Base-by-base conservation (phyloP, 2,797 vertebrate genomes). In the Micromesistius poutassou region DNA sequence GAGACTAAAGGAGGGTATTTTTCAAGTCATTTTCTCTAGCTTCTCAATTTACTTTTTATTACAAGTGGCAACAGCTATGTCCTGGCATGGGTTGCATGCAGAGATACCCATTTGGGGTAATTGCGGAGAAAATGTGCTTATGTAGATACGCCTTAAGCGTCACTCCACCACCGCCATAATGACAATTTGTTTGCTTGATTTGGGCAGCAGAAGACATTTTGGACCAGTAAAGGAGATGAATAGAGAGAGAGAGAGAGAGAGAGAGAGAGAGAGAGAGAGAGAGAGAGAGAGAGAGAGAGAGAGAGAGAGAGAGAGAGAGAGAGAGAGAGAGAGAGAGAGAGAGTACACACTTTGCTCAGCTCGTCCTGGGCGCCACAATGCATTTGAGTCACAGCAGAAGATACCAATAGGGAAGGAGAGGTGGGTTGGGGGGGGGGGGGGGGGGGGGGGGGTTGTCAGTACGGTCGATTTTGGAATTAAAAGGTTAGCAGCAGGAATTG, bases 121-220 rank as follows among this genome's bases (percentile, higher is more conserved):
- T 92, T 91, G 87, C 89, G 87, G 86, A 88, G 87, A 91, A 91
- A 93, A 55, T 92, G 89, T 90, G 89, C 90, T 91, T 87, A 89
- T 89, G 87, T 86, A 76, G 85, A 90, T 82, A 80, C 82, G 91
- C 91, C 87, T 80, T 74, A 85, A 89, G 91, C 89, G 86, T 85
- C 84, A 81, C 86, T 87, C 87, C 19, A 87, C 91, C 89, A 75
- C 87, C 89, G 89, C 89, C 85, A 91, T 90, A 88, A 90, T 89
- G 90, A 89, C 89, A 87, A 86, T 89, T 88, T 68, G 42, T 75
- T 46, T 19, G 46, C 74, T 33, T 90, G 80, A 84, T 77, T 82
- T 71, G 78, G 85, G 81, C 72, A 74, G 79, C 84, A 84, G 83
- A 88, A 83, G 76, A 74, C 19, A 46, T 14, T 46, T 46, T 19